A percentile compares a stretch with the other conserved stretches of the same genome.
phyloP scores from a whole-genome alignment of 2,888 invertebrate genomes.

The Arge pagana region DNA sequence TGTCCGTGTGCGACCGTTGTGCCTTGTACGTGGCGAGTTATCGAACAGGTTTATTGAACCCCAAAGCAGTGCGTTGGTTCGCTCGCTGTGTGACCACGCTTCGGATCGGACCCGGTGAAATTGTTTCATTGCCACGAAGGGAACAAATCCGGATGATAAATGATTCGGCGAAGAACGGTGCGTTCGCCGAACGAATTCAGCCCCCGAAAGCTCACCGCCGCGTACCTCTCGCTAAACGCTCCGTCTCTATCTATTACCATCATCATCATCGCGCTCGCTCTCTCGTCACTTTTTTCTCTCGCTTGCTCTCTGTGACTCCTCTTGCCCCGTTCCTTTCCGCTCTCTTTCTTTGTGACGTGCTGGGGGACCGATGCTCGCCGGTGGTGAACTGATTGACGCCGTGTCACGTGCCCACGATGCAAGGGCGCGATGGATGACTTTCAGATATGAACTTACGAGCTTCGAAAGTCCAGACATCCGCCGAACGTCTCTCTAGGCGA shows the following conservation, averaged over 20 bases:
- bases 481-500: too few relatives aligned
- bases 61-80: too few relatives aligned
- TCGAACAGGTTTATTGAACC: constrained; percentile 22
- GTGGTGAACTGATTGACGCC: too few relatives aligned
- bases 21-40: constrained; percentile 1
- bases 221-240: neutral
- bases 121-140: constrained; percentile 4
- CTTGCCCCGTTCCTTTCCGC: too few relatives aligned
- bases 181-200: constrained; percentile 26
- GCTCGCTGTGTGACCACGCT: constrained; percentile 2
- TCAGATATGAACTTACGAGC: neutral
- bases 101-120: neutral
- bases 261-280: too few relatives aligned
- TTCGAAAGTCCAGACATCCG: neutral
- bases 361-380: too few relatives aligned
- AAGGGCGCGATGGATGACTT: neutral
- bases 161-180: constrained; percentile 43
- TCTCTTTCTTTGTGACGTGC: too few relatives aligned
- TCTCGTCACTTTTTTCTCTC: too few relatives aligned
- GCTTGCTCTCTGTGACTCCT: too few relatives aligned
- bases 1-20: constrained; percentile 11
- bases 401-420: too few relatives aligned
- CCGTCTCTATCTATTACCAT: too few relatives aligned
- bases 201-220: neutral
- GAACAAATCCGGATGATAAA: constrained; percentile 36